Evolutionary conservation across 1,140 invertebrate genomes (phyloP).

Genomic region (Phymorhynchus buccinoides): DNA sequence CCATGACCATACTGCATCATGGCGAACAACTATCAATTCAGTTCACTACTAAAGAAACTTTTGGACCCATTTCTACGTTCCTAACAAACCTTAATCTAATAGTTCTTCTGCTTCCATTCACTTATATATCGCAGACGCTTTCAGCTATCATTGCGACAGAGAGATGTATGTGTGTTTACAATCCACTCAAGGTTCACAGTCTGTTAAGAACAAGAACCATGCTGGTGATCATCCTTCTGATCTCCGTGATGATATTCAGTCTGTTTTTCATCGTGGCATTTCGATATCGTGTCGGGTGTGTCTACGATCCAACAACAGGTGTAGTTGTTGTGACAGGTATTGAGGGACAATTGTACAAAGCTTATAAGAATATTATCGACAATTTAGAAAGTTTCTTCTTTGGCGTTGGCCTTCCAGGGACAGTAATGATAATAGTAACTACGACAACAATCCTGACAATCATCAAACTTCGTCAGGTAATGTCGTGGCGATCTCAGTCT

Average conservation of each 20-base stretch:
- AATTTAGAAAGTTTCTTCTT: neutral
- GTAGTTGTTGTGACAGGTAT: too few species aligned
- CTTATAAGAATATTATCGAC: neutral
- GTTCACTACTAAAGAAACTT: neutral
- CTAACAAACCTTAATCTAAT: neutral
- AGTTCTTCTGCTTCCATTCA: neutral
- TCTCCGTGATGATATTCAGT: neutral
- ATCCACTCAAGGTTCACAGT: neutral
- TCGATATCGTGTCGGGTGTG: neutral
- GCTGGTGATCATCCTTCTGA: neutral
- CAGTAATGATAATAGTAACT: neutral
- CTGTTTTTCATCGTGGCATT: neutral
- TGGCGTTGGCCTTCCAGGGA: neutral
- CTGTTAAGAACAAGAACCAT: neutral
- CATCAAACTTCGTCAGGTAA: neutral
- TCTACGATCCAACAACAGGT: neutral
- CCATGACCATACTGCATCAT: neutral
- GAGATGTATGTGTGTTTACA: conserved; percentile 14
- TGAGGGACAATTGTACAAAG: neutral
- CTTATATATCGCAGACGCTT: neutral
- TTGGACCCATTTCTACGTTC: neutral
- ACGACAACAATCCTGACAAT: neutral
- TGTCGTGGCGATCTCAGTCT: neutral
- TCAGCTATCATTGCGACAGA: conserved; percentile 11
- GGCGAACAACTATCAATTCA: neutral